These are phyloP conservation scores for Mechanitis mazaeus DNA, from an alignment of 2,888 invertebrate genomes.

Conservation along the genomic window DNA sequence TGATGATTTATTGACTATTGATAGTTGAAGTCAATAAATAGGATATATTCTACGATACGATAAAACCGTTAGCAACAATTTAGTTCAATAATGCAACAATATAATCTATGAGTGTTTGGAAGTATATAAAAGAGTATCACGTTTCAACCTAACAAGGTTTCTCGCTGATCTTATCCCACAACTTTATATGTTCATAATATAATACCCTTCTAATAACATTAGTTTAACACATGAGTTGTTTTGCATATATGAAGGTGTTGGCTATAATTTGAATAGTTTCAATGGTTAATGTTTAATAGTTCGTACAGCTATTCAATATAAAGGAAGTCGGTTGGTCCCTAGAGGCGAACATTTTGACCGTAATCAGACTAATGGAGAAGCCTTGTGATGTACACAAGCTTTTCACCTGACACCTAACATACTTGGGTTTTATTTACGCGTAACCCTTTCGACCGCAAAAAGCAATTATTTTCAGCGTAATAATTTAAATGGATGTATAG, in stretches of 20 bases:
- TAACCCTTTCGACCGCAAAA: slow-evolving; percentile 27
- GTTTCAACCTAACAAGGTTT: too few species aligned
- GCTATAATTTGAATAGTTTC: slow-evolving; percentile 25
- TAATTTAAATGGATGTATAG: slow-evolving; percentile 8
- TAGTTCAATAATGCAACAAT: too few species aligned
- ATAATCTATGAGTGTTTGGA: too few species aligned
- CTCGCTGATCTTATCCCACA: not conserved
- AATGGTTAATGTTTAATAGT: slow-evolving; percentile 24
- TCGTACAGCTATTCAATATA: slow-evolving; percentile 26
- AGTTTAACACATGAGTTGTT: slow-evolving; percentile 13
- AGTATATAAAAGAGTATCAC: too few species aligned
- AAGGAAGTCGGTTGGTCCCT: slow-evolving; percentile 37
- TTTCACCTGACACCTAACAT: slow-evolving; percentile 53
- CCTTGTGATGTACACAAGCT: slow-evolving; percentile 57
- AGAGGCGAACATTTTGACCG: slow-evolving; percentile 64
- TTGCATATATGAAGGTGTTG: slow-evolving; percentile 11
- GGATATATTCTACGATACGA: too few species aligned
- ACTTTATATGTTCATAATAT: not conserved
- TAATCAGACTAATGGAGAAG: slow-evolving; percentile 72
- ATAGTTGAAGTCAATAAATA: too few species aligned
- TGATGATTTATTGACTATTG: too few species aligned
- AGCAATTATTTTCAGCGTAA: slow-evolving; percentile 23
- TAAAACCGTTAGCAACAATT: too few species aligned
- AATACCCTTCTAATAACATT: not conserved
- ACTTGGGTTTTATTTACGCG: slow-evolving; percentile 22